These are phyloP conservation scores for Toxotes lorentzi DNA, from an alignment of 2,797 vertebrate genomes.

Conservation along the genomic window DNA sequence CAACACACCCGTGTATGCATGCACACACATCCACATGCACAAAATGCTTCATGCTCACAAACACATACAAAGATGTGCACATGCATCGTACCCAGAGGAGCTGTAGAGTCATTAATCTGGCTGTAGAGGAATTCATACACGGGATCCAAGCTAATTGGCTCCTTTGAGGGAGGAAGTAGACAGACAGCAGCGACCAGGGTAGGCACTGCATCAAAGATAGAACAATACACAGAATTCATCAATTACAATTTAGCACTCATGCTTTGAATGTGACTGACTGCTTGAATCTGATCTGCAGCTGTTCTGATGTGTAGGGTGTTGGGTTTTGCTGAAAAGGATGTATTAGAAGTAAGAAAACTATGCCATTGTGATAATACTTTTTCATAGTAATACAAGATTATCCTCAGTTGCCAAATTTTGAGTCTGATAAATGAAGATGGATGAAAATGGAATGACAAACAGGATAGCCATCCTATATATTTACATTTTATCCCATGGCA, in stretches of 20 bases:
- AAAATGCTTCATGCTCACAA: slow-evolving; percentile 21
- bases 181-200: slow-evolving; percentile 6
- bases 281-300: background rate
- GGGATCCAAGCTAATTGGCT: slow-evolving; percentile 44
- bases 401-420: slow-evolving; percentile 24
- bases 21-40: slow-evolving; percentile 16
- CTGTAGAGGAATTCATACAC: slow-evolving; percentile 41
- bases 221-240: slow-evolving; percentile 6
- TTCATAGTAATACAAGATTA: slow-evolving; percentile 15
- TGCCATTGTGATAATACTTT: slow-evolving; percentile 5
- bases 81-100: slow-evolving; percentile 12
- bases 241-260: slow-evolving; percentile 12
- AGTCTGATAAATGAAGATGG: slow-evolving; percentile 36
- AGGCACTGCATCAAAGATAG: slow-evolving; percentile 5
- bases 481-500: slow-evolving; percentile 44
- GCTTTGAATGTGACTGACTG: slow-evolving; percentile 1
- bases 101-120: slow-evolving; percentile 47
- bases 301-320: background rate
- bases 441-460: slow-evolving; percentile 36
- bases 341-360: background rate
- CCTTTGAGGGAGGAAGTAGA: slow-evolving; percentile 24
- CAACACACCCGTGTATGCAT: slow-evolving; percentile 43
- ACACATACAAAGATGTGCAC: slow-evolving; percentile 16
- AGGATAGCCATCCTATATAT: background rate
- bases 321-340: slow-evolving; percentile 12